These are phyloP conservation scores for Eriosoma lanigerum DNA, from an alignment of 1,140 invertebrate species.

Conservation along the genomic window DNA sequence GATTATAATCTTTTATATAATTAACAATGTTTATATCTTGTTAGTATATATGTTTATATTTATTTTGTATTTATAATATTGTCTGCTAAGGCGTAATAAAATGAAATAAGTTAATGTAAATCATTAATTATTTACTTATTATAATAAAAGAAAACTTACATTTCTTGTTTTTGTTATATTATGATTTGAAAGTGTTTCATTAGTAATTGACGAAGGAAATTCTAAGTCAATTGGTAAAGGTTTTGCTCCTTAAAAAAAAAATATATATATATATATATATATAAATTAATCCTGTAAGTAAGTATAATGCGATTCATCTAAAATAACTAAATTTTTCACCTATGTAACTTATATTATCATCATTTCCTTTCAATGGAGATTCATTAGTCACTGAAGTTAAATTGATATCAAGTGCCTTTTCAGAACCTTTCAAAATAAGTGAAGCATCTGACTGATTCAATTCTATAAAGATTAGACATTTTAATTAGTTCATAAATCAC, in stretches of 20 bases:
- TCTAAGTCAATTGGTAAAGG: neutral
- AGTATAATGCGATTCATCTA: too few relatives aligned
- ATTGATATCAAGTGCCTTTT: neutral
- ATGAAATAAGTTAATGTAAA: too few relatives aligned
- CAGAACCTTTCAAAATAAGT: neutral
- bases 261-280: neutral
- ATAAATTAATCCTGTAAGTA: too few relatives aligned
- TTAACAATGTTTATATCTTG: too few relatives aligned
- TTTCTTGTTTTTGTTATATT: constrained; percentile 60
- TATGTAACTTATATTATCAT: constrained; percentile 16
- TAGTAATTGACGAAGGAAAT: constrained; percentile 56
- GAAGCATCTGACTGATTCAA: neutral
- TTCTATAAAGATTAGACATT: neutral
- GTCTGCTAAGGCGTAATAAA: too few relatives aligned
- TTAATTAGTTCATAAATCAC: neutral
- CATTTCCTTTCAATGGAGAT: neutral
- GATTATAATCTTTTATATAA: too few relatives aligned
- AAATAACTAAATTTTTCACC: constrained; percentile 9
- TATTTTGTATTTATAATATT: too few relatives aligned
- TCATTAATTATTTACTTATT: too few relatives aligned
- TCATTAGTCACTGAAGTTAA: constrained; percentile 12
- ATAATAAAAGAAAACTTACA: constrained; percentile 51
- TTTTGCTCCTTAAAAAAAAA: constrained; percentile 42
- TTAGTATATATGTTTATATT: too few relatives aligned
- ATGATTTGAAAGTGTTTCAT: constrained; percentile 60